Evolutionary conservation across 2,888 invertebrate species (phyloP), one percentile per base, ranked within the genome.

Genomic region (Macrophya alboannulata): DNA sequence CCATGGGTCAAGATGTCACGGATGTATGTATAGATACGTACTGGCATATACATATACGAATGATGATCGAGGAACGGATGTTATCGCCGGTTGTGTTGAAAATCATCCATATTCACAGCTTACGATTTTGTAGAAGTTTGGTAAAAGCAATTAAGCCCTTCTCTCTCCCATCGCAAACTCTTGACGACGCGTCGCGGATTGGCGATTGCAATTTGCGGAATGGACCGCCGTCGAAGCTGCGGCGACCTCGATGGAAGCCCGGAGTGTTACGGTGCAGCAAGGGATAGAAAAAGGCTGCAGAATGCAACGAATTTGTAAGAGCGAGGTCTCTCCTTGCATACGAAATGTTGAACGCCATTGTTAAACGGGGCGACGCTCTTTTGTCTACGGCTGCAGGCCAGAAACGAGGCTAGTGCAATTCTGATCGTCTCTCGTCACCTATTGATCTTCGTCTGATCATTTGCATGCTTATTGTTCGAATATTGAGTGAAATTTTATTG

Each of bases 401-500:
- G 68, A 65, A 88, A 87, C 89, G 89, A 89, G 88, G 89, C 90
- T 91, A 91, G 91, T 86, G 91, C 92, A 93, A 93, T 93, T 92
- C 92, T 92, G 93, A 93, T 92, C 92, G 92, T 90, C 89, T 87
- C 87, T 83, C 81, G 89, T 89, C 89, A 92, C 90, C 89, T 92
- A 93, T 93, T 93, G 93, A 93, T 93, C 93, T 93, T 93, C 92
- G 92, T 90, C 93, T 92, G 93, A 93, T 93, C 93, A 93, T 93
- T 93, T 93, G 93, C 93, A 93, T 93, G 91, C 92, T 93, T 92
- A 93, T 93, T 93, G 93, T 93, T 93, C 92, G 89, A 87, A 86
- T 88, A 90, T 90, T 89, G 91, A 89, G 91, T 91, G 90, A 91
- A 92, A 92, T 92, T 92, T 83, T 83, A 83, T 83, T 51, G 83